A percentile compares a stretch with the other conserved stretches of the same genome.
phyloP scores from a whole-genome alignment of 2,113 vertebrate genomes.

The Lagopus muta region DNA sequence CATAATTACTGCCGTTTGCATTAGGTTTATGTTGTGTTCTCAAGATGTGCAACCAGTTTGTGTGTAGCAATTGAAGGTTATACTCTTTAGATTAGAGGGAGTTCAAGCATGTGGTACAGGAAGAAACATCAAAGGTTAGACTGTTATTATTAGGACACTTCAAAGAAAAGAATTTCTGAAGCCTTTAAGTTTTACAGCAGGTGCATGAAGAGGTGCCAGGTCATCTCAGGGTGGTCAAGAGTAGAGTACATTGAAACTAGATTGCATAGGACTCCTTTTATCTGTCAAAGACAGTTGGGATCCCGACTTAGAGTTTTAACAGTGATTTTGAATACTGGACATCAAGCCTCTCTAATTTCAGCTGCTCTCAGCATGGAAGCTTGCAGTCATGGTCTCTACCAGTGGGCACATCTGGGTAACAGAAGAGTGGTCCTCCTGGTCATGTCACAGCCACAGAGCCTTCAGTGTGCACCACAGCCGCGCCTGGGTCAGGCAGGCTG shows the following conservation, averaged over 20 bases:
- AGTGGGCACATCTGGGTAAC: conserved; percentile 87
- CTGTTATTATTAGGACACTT: conserved; percentile 93
- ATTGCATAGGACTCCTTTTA: conserved; percentile 83
- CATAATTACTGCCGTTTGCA: conserved; percentile 42
- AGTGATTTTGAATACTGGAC: conserved; percentile 88
- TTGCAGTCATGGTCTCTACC: conserved; percentile 77
- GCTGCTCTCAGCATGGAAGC: conserved; percentile 92
- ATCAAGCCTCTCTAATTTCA: conserved; percentile 99
- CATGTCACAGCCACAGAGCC: conserved; percentile 33
- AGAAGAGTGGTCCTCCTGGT: conserved; percentile 76
- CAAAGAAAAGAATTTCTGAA: conserved; percentile 89
- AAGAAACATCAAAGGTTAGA: conserved; percentile 92
- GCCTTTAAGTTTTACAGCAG: conserved; percentile 97
- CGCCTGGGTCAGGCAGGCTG: background rate
- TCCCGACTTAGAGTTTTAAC: conserved; percentile 76
- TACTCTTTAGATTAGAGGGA: conserved; percentile 83
- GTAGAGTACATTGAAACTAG: conserved; percentile 75
- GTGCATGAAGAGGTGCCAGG: conserved; percentile 93
- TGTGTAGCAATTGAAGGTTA: conserved; percentile 73
- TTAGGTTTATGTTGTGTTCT: conserved; percentile 56
- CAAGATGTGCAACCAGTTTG: conserved; percentile 51
- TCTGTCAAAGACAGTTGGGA: conserved; percentile 83
- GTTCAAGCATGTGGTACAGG: conserved; percentile 88
- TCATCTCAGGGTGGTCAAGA: conserved; percentile 88
- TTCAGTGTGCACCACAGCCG: background rate